Conservation (phyloP, 2,888 invertebrate genomes). For the Drosophila hamatofila region DNA sequence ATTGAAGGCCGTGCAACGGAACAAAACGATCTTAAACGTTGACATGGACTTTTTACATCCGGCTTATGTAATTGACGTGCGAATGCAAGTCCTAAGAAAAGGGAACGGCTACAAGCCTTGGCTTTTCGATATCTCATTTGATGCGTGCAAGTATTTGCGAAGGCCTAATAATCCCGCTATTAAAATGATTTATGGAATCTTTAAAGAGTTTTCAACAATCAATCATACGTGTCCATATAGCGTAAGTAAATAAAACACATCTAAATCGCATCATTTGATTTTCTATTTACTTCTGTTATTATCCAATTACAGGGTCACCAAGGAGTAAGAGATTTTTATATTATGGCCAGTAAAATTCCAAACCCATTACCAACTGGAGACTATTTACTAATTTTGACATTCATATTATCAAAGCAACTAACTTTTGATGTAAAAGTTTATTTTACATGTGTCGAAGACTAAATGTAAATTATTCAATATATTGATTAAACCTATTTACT, state of each 20-base stretch:
- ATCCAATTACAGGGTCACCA: too few relatives aligned
- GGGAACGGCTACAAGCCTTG: conserved; percentile 15
- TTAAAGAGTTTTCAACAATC: conserved; percentile 2
- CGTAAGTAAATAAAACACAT: conserved; percentile 27
- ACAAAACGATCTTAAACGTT: background rate
- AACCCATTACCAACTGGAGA: conserved; percentile 25
- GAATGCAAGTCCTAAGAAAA: background rate
- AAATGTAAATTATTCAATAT: background rate
- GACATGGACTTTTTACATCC: background rate
- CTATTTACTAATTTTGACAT: conserved; percentile 17
- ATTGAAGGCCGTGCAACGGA: background rate
- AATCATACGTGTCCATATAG: conserved; percentile 40
- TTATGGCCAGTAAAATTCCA: background rate
- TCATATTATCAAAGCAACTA: background rate
- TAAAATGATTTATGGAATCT: background rate
- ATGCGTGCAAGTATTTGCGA: conserved; percentile 2
- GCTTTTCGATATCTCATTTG: background rate
- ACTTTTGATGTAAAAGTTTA: background rate
- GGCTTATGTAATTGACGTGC: background rate
- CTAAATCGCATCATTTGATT: too few relatives aligned
- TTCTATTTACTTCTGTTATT: too few relatives aligned
- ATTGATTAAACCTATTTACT: too few relatives aligned
- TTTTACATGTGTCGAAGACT: background rate
- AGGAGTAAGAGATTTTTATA: conserved; percentile 1
- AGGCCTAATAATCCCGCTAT: background rate